Evolutionary conservation across 2,113 vertebrate genomes (phyloP).

Genomic region (Bubo blakistoni): DNA sequence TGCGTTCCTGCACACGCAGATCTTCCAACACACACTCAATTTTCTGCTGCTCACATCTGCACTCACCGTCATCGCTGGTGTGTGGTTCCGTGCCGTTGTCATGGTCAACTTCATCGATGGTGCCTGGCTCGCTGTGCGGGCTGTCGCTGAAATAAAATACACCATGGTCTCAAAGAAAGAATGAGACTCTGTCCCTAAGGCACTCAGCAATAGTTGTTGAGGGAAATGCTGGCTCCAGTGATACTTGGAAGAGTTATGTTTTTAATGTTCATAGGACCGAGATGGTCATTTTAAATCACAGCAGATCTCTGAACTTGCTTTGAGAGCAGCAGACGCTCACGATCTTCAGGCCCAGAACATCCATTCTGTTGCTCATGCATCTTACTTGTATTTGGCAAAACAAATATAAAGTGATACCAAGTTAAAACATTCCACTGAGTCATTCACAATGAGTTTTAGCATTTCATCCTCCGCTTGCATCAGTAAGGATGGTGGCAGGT

Average conservation of each 20-base stretch:
- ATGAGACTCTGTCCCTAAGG: accelerated
- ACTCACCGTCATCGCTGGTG: conserved; percentile 95
- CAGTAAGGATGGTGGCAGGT: not conserved
- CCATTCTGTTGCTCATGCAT: accelerated
- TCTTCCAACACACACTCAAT: not conserved
- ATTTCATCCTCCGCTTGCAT: not conserved
- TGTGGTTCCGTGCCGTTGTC: conserved; percentile 97
- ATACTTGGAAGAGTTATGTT: not conserved
- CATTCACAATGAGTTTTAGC: not conserved
- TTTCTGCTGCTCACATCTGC: not conserved
- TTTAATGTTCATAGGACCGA: not conserved
- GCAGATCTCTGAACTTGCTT: not conserved
- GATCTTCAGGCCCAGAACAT: not conserved
- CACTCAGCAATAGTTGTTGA: not conserved
- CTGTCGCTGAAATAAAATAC: conserved; percentile 84
- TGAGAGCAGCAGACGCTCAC: not conserved
- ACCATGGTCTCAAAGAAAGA: not conserved
- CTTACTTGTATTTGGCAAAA: not conserved
- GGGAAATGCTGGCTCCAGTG: not conserved
- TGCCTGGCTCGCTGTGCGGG: conserved; percentile 96
- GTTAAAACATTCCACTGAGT: not conserved
- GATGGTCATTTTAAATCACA: not conserved
- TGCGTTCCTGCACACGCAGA: not conserved
- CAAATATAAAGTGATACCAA: not conserved
- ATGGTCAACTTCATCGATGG: conserved; percentile 91